A percentile compares a stretch with the other conserved stretches of the same genome.
These are phyloP conservation scores for Taphrorychus bicolor DNA, from an alignment of 2,888 invertebrate genomes.

Conservation along the genomic window DNA sequence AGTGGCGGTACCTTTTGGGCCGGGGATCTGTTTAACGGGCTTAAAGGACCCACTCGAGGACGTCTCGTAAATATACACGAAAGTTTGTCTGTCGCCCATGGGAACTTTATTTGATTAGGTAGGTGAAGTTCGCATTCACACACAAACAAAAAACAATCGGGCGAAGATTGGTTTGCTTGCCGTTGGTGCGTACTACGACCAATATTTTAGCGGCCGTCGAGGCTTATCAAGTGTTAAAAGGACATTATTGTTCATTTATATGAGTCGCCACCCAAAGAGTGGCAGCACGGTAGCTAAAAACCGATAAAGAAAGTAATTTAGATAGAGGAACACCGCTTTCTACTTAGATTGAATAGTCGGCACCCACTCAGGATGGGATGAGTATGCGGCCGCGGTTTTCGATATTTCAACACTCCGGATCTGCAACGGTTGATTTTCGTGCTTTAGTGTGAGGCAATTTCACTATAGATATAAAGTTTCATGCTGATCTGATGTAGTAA, in stretches of 20 bases:
- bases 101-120: background rate
- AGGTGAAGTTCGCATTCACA: background rate
- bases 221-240: slow-evolving; percentile 50
- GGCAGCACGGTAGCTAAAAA: slow-evolving; percentile 48
- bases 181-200: background rate
- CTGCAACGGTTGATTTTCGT: too few relatives aligned
- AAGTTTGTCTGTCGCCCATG: background rate
- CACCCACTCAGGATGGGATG: slow-evolving; percentile 25
- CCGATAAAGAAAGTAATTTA: slow-evolving; percentile 50
- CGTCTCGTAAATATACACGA: slow-evolving; percentile 5
- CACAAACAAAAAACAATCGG: background rate
- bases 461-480: too few relatives aligned
- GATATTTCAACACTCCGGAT: background rate
- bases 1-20: slow-evolving; percentile 50
- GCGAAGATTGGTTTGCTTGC: background rate
- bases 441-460: too few relatives aligned
- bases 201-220: slow-evolving; percentile 40
- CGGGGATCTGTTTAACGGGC: slow-evolving; percentile 37
- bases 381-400: background rate
- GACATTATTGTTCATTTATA: slow-evolving; percentile 50
- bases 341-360: slow-evolving; percentile 48
- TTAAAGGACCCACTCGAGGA: slow-evolving; percentile 31
- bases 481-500: too few relatives aligned
- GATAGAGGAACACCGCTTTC: slow-evolving; percentile 51
- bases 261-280: slow-evolving; percentile 49